A percentile compares a stretch with the other conserved stretches of the same genome.
Evolutionary conservation across 1,140 invertebrate genomes (phyloP).

Genomic region (Bradysia coprophila): DNA sequence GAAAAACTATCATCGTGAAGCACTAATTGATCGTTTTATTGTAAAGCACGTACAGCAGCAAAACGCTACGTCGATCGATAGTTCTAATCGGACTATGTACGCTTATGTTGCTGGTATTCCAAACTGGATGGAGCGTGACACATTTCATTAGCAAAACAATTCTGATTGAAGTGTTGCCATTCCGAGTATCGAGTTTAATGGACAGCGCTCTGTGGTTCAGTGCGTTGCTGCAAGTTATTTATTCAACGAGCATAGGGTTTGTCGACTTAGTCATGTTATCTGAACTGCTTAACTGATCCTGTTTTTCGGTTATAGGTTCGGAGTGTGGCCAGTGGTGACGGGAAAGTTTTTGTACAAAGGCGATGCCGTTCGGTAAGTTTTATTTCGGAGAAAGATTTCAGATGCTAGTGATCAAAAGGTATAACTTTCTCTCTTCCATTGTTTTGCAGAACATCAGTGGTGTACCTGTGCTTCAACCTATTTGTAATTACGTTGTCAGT

Average conservation of each 20-base stretch:
- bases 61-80: slow-evolving; percentile 16
- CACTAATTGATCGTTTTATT: too few species aligned
- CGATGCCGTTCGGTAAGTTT: slow-evolving; percentile 14
- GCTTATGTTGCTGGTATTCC: slow-evolving; percentile 12
- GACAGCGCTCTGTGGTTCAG: slow-evolving; percentile 22
- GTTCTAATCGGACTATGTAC: slow-evolving; percentile 17
- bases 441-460: slow-evolving; percentile 14
- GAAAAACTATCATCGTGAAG: too few species aligned
- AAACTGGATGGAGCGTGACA: slow-evolving; percentile 20
- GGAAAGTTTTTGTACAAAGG: slow-evolving; percentile 24
- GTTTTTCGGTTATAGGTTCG: too few species aligned
- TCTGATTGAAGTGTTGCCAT: slow-evolving; percentile 18
- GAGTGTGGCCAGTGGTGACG: slow-evolving; percentile 19
- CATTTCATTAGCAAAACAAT: slow-evolving; percentile 14
- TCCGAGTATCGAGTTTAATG: slow-evolving; percentile 8
- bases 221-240: slow-evolving; percentile 20
- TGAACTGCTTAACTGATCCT: too few species aligned
- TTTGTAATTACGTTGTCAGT: slow-evolving; percentile 21
- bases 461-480: slow-evolving; percentile 22
- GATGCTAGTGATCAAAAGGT: neutral
- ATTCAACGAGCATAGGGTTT: slow-evolving; percentile 18
- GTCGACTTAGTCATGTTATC: too few species aligned
- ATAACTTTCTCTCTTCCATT: neutral
- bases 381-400: too few species aligned
- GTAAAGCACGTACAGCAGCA: slow-evolving; percentile 19